Evolutionary conservation across 1,140 invertebrate genomes (phyloP), one percentile per base, ranked within the genome.

Genomic region (Drosophila seguyi): DNA sequence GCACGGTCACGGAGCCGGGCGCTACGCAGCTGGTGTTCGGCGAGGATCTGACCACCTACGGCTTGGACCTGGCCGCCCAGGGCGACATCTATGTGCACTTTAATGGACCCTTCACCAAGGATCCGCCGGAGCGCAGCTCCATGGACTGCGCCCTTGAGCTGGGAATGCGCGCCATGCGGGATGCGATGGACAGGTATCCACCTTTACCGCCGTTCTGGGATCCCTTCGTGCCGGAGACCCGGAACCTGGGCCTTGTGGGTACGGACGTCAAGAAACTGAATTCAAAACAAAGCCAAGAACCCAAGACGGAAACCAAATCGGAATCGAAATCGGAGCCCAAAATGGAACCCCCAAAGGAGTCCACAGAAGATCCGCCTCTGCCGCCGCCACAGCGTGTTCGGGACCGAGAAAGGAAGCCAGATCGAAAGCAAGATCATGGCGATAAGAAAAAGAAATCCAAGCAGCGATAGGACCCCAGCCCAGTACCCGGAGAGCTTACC

Each of bases 41-140:
- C 34, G 84, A 88, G 42, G 84, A 88, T 42, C 59, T 88, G 25
- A 84, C 84, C 48, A 71, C 58, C 10, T 84, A 57, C 13, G 84
- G 84, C 4, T 41, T 88, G 29, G 85, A 88, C 34, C n/a, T 88
- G 68, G 58, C 80, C 16, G 65, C 76, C 34, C 72, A 78, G 25
- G 84, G 80, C 7, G 84, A 88, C 25, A 88, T 88, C 45, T 90
- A 88, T 48, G 85, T 88, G 6, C 76, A 88, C 20, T 90, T 88
- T 44, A 88, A 88, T 56, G 85, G 84, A 6, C 84, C 84, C 8
- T 80, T 88, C 5, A 88, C 84, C 20, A 65, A 50, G 34, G 63
- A 84, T 8, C 68, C 85, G 8, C 63, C 84, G 0, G 57, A 52
- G 0, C 68, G 84, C 11, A 88, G 38, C 39, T 71, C 75, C 4